Conservation (phyloP, 1,140 invertebrate species). For the Hylyphantes graminicola region DNA sequence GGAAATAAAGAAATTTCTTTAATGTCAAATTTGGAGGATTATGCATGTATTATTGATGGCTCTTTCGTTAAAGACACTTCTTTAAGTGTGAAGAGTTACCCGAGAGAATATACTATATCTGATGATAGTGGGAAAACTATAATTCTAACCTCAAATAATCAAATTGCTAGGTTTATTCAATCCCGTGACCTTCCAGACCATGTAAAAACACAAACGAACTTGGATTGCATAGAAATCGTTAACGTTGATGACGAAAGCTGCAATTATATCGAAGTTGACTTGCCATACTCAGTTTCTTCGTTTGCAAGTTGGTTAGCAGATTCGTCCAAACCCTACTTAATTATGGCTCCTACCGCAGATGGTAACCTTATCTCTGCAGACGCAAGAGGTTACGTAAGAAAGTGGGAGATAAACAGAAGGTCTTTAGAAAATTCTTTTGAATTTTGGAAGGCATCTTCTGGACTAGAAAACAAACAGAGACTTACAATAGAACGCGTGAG, state of each 20-base stretch:
- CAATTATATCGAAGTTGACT: not conserved
- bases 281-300: constrained; percentile 15
- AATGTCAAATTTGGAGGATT: constrained; percentile 40
- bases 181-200: not conserved
- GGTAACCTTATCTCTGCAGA: constrained; percentile 74
- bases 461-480: constrained; percentile 64
- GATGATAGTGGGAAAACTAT: not conserved
- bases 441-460: constrained; percentile 71
- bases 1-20: not conserved
- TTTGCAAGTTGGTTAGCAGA: constrained; percentile 44
- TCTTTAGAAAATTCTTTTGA: constrained; percentile 70
- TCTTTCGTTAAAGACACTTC: constrained; percentile 18
- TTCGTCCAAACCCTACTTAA: constrained; percentile 25
- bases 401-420: constrained; percentile 73
- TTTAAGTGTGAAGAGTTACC: constrained; percentile 18
- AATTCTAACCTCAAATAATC: constrained; percentile 18
- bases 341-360: constrained; percentile 62
- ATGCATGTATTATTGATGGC: constrained; percentile 16
- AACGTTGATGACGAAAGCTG: constrained; percentile 16
- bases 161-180: constrained; percentile 27
- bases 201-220: not conserved
- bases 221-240: constrained; percentile 32
- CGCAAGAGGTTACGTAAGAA: constrained; percentile 71
- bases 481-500: constrained; percentile 47
- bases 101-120: constrained; percentile 5